A percentile compares a stretch with the other conserved stretches of the same genome.
Evolutionary conservation across 2,888 invertebrate genomes (phyloP).

Genomic region (Entomobrya proxima): DNA sequence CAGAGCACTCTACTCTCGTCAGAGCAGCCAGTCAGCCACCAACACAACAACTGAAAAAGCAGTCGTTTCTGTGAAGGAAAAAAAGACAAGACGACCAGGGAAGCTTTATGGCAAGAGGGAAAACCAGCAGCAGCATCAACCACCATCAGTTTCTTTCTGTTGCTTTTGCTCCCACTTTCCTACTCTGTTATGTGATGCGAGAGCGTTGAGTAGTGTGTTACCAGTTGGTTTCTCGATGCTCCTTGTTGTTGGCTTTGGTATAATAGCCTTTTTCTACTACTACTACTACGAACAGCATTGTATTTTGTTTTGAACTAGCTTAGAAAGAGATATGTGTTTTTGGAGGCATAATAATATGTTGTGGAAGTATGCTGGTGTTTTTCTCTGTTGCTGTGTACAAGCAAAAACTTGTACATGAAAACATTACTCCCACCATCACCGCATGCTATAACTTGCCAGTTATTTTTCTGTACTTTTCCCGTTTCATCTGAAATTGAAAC

Average conservation of each 20-base stretch:
- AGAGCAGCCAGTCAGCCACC: slow-evolving; percentile 37
- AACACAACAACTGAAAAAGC: slow-evolving; percentile 38
- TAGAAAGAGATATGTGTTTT: too few relatives aligned
- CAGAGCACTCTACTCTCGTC: neutral
- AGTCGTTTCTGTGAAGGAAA: slow-evolving; percentile 19
- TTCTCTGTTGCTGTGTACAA: neutral
- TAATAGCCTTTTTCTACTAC: too few relatives aligned
- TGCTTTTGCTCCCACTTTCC: slow-evolving; percentile 8
- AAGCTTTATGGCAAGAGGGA: neutral
- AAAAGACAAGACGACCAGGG: too few relatives aligned
- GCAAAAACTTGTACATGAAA: neutral
- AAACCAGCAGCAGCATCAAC: neutral
- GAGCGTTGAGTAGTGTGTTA: neutral
- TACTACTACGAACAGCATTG: too few relatives aligned
- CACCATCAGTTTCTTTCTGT: slow-evolving; percentile 32
- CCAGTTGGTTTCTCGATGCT: too few relatives aligned
- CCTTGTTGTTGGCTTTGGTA: too few relatives aligned
- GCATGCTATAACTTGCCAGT: slow-evolving; percentile 19
- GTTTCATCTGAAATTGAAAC: slow-evolving; percentile 26
- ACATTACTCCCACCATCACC: slow-evolving; percentile 14
- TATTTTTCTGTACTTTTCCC: neutral
- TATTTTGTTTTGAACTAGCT: too few relatives aligned
- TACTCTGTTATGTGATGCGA: neutral
- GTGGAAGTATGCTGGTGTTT: neutral
- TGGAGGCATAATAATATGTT: neutral